phyloP scores from a whole-genome alignment of 2,888 invertebrate species.

The Diaprepes abbreviatus region DNA sequence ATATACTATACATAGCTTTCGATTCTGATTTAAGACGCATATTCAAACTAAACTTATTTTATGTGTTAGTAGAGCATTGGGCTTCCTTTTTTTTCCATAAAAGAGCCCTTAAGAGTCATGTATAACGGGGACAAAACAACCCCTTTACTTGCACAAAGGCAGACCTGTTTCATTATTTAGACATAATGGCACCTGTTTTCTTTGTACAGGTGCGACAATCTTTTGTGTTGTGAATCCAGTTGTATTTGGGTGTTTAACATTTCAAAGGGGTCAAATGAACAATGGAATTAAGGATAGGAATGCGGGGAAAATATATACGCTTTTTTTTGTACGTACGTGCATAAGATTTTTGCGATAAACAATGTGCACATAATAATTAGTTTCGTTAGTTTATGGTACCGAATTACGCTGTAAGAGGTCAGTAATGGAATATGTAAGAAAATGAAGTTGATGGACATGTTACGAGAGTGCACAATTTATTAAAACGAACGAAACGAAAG shows the following conservation, averaged over 20 bases:
- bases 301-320: neutral
- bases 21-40: too few species aligned
- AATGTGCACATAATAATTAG: too few species aligned
- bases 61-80: neutral
- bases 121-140: constrained; percentile 44
- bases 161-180: constrained; percentile 48
- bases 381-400: too few species aligned
- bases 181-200: constrained; percentile 49
- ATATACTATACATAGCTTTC: too few species aligned
- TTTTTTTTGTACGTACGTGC: too few species aligned
- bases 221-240: constrained; percentile 13
- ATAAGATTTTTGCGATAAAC: too few species aligned
- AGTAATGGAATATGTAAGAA: too few species aligned
- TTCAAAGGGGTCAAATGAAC: constrained; percentile 35
- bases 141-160: constrained; percentile 37
- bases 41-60: neutral
- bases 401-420: too few species aligned
- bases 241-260: constrained; percentile 35
- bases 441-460: too few species aligned
- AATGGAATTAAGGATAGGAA: constrained; percentile 19
- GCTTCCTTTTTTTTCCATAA: neutral
- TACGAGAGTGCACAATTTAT: too few species aligned
- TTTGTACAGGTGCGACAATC: constrained; percentile 30
- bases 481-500: too few species aligned
- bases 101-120: neutral